Conservation (phyloP, 1,140 invertebrate genomes). For the Drosophila pachea region DNA sequence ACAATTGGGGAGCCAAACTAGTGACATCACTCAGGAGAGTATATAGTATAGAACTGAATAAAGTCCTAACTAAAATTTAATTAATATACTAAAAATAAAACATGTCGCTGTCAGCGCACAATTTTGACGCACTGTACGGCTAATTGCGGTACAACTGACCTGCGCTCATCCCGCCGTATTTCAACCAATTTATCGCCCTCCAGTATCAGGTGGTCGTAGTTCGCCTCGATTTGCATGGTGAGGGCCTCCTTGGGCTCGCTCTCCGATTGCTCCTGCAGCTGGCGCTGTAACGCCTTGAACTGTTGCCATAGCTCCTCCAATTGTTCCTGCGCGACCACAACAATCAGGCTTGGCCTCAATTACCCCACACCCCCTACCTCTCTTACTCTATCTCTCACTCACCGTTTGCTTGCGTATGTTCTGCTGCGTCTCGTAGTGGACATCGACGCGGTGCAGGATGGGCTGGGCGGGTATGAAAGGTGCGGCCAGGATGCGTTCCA, state of each 20-base stretch:
- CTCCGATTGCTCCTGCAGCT: slow-evolving; percentile 70
- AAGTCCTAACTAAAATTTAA: not conserved
- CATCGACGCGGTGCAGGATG: slow-evolving; percentile 66
- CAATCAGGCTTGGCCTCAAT: not conserved
- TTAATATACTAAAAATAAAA: too few relatives aligned
- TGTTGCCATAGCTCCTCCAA: slow-evolving; percentile 72
- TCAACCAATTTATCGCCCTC: slow-evolving; percentile 75
- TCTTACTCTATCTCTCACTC: not conserved
- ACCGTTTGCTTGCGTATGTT: slow-evolving; percentile 72
- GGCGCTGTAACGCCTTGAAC: slow-evolving; percentile 70
- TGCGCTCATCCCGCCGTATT: slow-evolving; percentile 65
- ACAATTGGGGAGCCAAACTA: too few relatives aligned
- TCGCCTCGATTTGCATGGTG: slow-evolving; percentile 76
- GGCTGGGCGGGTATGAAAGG: slow-evolving; percentile 65
- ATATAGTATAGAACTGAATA: not conserved
- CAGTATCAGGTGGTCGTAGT: slow-evolving; percentile 74
- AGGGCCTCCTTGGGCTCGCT: slow-evolving; percentile 72
- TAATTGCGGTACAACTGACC: slow-evolving; percentile 38
- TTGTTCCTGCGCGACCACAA: slow-evolving; percentile 47
- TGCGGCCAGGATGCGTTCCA: slow-evolving; percentile 61
- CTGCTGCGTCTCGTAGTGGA: slow-evolving; percentile 70
- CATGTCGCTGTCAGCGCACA: not conserved
- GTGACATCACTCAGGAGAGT: not conserved
- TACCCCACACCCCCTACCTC: too few relatives aligned
- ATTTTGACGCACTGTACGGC: slow-evolving; percentile 13